A percentile compares a stretch with the other conserved stretches of the same genome.
Conservation (phyloP, 2,797 vertebrate genomes). For the Chaunax sp. region DNA sequence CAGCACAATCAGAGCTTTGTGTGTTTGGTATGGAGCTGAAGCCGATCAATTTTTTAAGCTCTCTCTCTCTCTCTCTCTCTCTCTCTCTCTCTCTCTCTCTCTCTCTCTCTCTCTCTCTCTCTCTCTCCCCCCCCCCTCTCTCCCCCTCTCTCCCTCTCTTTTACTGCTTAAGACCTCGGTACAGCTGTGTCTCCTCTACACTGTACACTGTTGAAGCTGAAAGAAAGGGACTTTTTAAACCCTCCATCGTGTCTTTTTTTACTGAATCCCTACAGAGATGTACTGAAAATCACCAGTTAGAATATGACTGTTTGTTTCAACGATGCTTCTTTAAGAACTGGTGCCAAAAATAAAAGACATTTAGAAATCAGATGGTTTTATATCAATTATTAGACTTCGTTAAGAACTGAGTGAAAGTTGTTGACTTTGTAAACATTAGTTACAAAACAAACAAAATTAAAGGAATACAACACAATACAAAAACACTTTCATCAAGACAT, state of each 20-base stretch:
- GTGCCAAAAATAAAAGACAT: not conserved
- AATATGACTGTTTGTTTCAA: not conserved
- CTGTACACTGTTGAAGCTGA: constrained; percentile 24
- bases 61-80: not conserved
- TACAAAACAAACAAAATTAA: not conserved
- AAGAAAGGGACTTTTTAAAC: no score
- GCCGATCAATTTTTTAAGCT: constrained; percentile 22
- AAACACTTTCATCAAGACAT: no score
- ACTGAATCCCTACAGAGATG: no score
- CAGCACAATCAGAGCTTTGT: constrained; percentile 62
- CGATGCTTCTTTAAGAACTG: not conserved
- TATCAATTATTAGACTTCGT: not conserved
- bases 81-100: no score
- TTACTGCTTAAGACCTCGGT: constrained; percentile 20
- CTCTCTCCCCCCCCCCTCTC: no score
- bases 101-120: no score
- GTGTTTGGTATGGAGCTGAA: constrained; percentile 26
- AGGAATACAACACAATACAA: no score
- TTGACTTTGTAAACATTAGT: no score
- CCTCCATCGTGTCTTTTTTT: not conserved
- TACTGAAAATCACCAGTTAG: not conserved
- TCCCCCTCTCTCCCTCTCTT: no score
- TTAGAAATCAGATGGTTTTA: not conserved
- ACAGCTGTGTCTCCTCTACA: constrained; percentile 42
- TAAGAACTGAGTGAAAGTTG: not conserved